Evolutionary conservation across 2,888 invertebrate species (phyloP), one percentile per base, ranked within the genome.

Genomic region (Timandra comae): DNA sequence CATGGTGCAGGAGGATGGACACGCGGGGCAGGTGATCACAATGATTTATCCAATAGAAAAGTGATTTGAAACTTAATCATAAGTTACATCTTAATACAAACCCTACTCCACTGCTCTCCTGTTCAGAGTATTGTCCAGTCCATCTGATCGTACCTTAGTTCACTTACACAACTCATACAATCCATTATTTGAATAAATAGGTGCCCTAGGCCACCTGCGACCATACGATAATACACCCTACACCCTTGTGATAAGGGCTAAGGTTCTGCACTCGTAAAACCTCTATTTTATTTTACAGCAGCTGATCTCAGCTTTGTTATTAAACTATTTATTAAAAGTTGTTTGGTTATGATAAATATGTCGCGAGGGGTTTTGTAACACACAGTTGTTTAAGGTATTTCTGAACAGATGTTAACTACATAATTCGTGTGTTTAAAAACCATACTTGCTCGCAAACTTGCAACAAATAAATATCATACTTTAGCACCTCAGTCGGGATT

Each of bases 131-230:
- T 68, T 71, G 73, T 72, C 69, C 70, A 66, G 63, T 62, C 42
- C 70, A 72, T 73, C 74, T 60, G 73, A 74, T 74, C 70, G 65
- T 61, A 59, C 58, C 50, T 54, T 52, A 56, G 62, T 63, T 56
- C 66, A 57, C 49, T 53, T 51, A 51, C 57, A 63, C 63, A 58
- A 60, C 58, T 60, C 55, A 61, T 57, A 46, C 40, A 41, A 38
- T 45, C 47, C 46, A 46, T 49, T 49, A 49, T 38, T 46, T 42
- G 35, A 41, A 49, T 49, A 49, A 49, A 49, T 49, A 44, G 46
- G 46, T 43, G 36, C 35, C 30, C 35, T 34, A 42, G 35, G 33
- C 38, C 29, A 43, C 41, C 28, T 29, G 12, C 13, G 24, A 30
- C 12, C 25, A 33, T 11, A 9, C 26, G 21, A 36, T 22, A 32